Base-by-base conservation (phyloP, 2,797 vertebrate genomes). In the Megaceryle alcyon region DNA sequence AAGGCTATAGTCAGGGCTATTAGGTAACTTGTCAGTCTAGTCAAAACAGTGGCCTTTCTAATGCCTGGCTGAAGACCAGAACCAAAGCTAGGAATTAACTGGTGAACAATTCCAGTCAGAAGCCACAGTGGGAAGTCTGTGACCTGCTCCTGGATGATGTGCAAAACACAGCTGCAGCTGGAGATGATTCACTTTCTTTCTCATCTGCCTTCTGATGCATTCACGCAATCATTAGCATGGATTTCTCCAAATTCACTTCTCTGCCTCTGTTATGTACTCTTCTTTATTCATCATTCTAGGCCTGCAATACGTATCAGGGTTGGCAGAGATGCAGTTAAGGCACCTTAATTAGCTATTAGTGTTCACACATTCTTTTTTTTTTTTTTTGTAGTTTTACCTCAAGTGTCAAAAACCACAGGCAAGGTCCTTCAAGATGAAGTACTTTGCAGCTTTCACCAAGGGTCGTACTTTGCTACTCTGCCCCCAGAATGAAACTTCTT, bases 261-360 rank as follows among this genome's bases (percentile, higher is more conserved):
- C 9, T 10, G 5, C 20, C 8, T 20, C 25, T 4, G 1, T 56
- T 64, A 37, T 18, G 6, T 41, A 22, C 54, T 48, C 3, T 39
- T 84, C 49, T 61, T 70, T 68, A 61, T 71, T 93, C 41, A 49
- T 60, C 39, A 2, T 14, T 75, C 43, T 15, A 44, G 63, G 25
- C 39, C 80, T 91, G 63, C 35, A 82, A 82, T 23, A 44, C 4
- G 4, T 28, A 10, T 41, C 16, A 19, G 29, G 46, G 44, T 81
- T 91, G 80, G 73, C 59, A 85, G 73, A 79, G 82, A 70, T 72
- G 59, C 39, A 63, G 0, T 57, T 65, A 81, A 65, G 72, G 31
- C 11, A 48, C 41, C 37, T 33, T 97, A 92, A 96, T 97, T 96
- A 96, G 87, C 72, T 65, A 75, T 87, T 82, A 94, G 13, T 51